These are phyloP conservation scores for Dendropsophus ebraccatus DNA, from an alignment of 2,113 vertebrate genomes.

Conservation along the genomic window DNA sequence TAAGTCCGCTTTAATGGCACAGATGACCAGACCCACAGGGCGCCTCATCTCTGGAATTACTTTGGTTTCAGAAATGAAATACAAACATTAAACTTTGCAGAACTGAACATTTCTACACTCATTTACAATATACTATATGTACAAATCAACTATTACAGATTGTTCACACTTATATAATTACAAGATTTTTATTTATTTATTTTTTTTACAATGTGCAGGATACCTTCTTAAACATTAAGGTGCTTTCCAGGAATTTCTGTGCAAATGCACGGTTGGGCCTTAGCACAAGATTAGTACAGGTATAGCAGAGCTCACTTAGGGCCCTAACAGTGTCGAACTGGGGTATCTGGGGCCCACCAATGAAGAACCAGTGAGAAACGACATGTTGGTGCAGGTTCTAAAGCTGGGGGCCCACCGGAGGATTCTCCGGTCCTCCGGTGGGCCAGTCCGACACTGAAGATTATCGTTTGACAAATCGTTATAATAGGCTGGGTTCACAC, in stretches of 20 bases:
- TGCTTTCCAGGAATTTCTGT: neutral
- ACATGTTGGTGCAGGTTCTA: too few relatives aligned
- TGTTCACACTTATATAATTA: neutral
- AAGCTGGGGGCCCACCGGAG: too few relatives aligned
- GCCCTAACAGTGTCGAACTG: too few relatives aligned
- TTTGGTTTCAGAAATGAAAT: slow-evolving; percentile 20
- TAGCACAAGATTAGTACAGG: neutral
- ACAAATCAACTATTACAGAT: slow-evolving; percentile 23
- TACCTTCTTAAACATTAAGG: neutral
- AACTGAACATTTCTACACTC: neutral
- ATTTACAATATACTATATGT: slow-evolving; percentile 26
- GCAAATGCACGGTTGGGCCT: neutral
- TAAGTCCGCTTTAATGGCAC: neutral
- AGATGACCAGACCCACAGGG: neutral
- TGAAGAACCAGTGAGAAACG: too few relatives aligned
- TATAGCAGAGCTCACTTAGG: neutral
- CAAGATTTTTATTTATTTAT: neutral
- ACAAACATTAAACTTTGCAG: neutral
- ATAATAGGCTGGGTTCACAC: too few relatives aligned
- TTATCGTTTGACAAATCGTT: too few relatives aligned
- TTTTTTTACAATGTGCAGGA: slow-evolving; percentile 21
- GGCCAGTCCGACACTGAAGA: too few relatives aligned
- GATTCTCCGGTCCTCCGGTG: too few relatives aligned
- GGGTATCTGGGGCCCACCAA: too few relatives aligned
- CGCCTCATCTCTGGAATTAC: neutral